Evolutionary conservation across 2,888 invertebrate species (phyloP), one percentile per base, ranked within the genome.

Genomic region (Polydesmus complanatus): DNA sequence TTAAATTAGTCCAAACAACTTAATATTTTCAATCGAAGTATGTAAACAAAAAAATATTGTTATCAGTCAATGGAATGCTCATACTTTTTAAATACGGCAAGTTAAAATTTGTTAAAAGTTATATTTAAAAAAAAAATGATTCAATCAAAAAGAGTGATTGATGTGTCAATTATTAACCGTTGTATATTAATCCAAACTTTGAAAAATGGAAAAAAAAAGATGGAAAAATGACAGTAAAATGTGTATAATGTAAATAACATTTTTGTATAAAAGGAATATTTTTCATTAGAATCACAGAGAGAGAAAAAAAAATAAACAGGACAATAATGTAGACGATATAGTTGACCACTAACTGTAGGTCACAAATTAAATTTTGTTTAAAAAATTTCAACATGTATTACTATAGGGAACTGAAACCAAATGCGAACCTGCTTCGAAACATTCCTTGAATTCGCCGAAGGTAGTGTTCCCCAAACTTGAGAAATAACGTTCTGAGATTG

Each of bases 351-450:
- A 52, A 11, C n/a, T 52, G 21, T 3, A 21, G 25, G 11, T 23
- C 53, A 53, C 19, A 53, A 53, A 53, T 53, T 3, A n/a, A n/a
- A 3, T 23, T 57, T 47, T 27, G 22, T 23, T 19, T 3, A 57
- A 61, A 54, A 61, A 27, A 52, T 19, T 52, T 52, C 27, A 62
- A 62, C 61, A 58, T 58, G 54, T 56, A 60, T n/a, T 8, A 37
- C 5, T 37, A 37, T 5, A 37, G 37, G 37, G 37, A 5, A 37
- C 14, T 37, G 5, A 37, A 37, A 37, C 37, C 14, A 37, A 37
- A 55, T 60, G 63, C 63, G 54, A 67, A 68, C 69, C 69, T 69
- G 66, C 67, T 67, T 61, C 69, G 66, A 65, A 67, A 68, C 68
- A 69, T 69, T 66, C 67, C 68, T 58, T 58, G 62, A 48, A 57